Conservation (phyloP, 2,113 vertebrate genomes). For the Notechis scutatus region DNA sequence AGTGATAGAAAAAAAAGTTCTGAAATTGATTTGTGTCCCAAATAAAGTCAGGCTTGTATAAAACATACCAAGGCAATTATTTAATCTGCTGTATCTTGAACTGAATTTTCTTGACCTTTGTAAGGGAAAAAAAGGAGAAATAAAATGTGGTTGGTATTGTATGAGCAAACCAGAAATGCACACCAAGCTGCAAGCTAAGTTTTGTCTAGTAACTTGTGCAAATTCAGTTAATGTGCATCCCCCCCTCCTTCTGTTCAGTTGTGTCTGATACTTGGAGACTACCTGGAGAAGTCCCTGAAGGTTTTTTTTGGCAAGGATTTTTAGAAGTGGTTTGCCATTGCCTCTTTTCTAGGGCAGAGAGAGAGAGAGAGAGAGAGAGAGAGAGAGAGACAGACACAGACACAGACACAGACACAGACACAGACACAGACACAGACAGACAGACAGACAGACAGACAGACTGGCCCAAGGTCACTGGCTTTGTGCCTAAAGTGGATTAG, state of each 20-base stretch:
- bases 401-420: too few relatives aligned
- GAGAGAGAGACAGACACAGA: too few relatives aligned
- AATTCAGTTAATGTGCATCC: background rate
- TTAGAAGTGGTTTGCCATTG: background rate
- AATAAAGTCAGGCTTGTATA: background rate
- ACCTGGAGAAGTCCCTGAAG: background rate
- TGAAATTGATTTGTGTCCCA: background rate
- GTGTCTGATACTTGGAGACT: background rate
- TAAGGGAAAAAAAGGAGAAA: background rate
- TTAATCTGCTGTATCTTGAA: background rate
- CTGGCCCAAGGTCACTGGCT: background rate
- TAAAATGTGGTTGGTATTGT: background rate
- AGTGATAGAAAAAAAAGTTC: background rate
- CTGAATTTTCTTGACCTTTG: background rate
- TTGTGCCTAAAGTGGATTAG: too few relatives aligned
- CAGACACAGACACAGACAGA: too few relatives aligned
- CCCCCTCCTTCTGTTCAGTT: background rate
- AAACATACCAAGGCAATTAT: background rate
- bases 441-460: too few relatives aligned
- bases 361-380: background rate
- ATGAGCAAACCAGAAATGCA: background rate
- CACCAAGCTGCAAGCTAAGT: background rate
- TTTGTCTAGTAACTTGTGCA: background rate
- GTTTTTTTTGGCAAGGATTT: background rate
- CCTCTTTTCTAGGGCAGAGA: background rate